Evolutionary conservation across 2,113 vertebrate species (phyloP).

Genomic region (Oryzias celebensis): DNA sequence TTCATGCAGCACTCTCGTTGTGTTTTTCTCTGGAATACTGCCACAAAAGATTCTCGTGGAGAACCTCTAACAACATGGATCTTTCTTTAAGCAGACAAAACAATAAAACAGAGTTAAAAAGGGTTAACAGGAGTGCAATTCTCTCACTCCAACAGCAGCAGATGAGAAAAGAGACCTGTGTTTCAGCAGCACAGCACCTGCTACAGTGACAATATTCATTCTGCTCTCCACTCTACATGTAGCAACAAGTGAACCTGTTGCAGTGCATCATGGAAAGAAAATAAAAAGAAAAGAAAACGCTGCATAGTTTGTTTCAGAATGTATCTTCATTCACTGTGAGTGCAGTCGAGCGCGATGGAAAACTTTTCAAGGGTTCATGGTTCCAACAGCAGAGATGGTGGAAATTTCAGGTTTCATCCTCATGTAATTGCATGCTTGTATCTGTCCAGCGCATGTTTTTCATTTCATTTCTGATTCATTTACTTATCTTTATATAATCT

Average conservation of each 20-base stretch:
- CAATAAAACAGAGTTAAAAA: conserved; percentile 2
- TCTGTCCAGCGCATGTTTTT: conserved; percentile 74
- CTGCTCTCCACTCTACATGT: conserved; percentile 71
- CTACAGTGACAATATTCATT: conserved; percentile 51
- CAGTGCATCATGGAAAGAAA: conserved; percentile 35
- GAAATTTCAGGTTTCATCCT: conserved; percentile 73
- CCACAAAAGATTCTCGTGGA: conserved; percentile 61
- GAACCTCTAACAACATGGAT: conserved; percentile 57
- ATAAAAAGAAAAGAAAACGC: background rate
- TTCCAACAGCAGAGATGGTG: conserved; percentile 27
- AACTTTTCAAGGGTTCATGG: background rate
- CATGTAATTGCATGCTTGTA: conserved; percentile 80
- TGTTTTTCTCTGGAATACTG: conserved; percentile 72
- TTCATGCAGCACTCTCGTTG: conserved; percentile 51
- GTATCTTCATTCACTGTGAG: conserved; percentile 54
- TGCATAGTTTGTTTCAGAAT: conserved; percentile 66
- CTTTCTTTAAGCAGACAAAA: too few species aligned
- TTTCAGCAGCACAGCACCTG: conserved; percentile 14
- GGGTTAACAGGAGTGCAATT: conserved; percentile 50
- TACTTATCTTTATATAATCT: conserved; percentile 12
- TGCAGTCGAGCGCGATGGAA: conserved; percentile 16
- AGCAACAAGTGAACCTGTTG: conserved; percentile 66
- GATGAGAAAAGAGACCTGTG: conserved; percentile 14
- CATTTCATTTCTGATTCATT: conserved; percentile 45
- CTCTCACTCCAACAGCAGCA: conserved; percentile 37